phyloP scores from a whole-genome alignment of 1,140 invertebrate species.

The Cyphomyrmex costatus region DNA sequence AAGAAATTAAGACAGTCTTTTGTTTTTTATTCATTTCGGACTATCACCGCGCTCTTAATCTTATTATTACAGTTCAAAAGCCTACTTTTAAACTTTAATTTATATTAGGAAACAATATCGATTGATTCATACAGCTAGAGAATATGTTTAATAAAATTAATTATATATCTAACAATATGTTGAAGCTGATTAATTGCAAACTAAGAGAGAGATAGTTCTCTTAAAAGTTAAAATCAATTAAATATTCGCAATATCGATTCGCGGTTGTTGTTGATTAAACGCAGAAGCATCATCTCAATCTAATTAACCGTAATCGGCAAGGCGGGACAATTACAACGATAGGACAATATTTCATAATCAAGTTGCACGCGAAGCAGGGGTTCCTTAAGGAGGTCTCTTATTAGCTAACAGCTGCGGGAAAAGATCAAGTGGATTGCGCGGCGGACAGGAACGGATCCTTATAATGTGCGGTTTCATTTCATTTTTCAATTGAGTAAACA shows the following conservation, averaged over 20 bases:
- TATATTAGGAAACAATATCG: neutral
- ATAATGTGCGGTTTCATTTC: neutral
- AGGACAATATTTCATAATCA: constrained; percentile 48
- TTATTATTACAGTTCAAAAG: neutral
- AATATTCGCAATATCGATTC: constrained; percentile 37
- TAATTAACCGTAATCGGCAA: constrained; percentile 47
- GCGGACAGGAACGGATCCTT: constrained; percentile 12
- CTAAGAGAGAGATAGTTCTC: too few species aligned
- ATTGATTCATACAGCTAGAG: neutral
- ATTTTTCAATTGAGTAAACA: neutral
- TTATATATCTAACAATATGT: too few species aligned
- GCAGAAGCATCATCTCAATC: constrained; percentile 39
- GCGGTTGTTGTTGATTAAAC: neutral
- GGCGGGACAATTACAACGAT: constrained; percentile 56
- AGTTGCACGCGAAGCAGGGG: constrained; percentile 50
- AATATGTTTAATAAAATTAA: neutral
- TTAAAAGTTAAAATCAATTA: neutral
- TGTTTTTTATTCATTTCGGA: neutral
- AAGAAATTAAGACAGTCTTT: too few species aligned
- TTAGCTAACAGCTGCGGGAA: constrained; percentile 72
- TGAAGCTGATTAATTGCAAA: too few species aligned
- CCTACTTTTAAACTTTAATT: neutral
- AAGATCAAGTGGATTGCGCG: constrained; percentile 16
- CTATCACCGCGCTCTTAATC: neutral
- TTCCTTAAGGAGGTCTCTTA: constrained; percentile 72